Percentiles rank a stretch among this genome's conserved stretches.
phyloP scores from a whole-genome alignment of 92 coral and sea anemone genomes.

The Epizoanthus rinbou region DNA sequence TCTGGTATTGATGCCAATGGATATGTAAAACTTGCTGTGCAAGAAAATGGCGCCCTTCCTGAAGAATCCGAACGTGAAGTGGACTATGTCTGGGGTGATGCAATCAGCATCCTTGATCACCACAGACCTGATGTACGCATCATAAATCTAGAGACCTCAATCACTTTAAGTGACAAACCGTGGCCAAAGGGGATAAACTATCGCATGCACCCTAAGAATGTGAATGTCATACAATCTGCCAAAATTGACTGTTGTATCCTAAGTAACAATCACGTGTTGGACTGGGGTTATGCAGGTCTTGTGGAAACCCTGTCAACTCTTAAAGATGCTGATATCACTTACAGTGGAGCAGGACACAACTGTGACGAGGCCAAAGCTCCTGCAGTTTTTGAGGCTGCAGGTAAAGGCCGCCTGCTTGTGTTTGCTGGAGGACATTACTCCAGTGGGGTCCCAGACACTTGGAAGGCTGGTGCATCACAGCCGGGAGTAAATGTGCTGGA shows the following conservation, averaged over 20 bases:
- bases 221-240: constrained; percentile 76
- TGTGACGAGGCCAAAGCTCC: constrained; percentile 67
- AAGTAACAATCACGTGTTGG: constrained; percentile 82
- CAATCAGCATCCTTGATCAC: constrained; percentile 64
- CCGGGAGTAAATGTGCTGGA: constrained; percentile 79
- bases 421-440: constrained; percentile 84
- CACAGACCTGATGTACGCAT: constrained; percentile 75
- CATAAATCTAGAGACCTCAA: constrained; percentile 84
- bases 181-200: constrained; percentile 93
- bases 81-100: constrained; percentile 85
- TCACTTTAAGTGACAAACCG: constrained; percentile 72
- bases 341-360: constrained; percentile 77
- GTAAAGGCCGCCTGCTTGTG: constrained; percentile 67
- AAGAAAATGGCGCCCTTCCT: constrained; percentile 77
- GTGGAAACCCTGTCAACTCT: constrained; percentile 69
- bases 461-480: constrained; percentile 62
- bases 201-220: constrained; percentile 85
- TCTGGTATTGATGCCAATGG: constrained; percentile 81
- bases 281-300: constrained; percentile 87
- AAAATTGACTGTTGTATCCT: constrained; percentile 77
- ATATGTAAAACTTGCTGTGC: constrained; percentile 73
- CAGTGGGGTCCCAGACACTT: constrained; percentile 80
- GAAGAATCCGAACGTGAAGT: constrained; percentile 65
- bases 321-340: constrained; percentile 55
- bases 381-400: constrained; percentile 64